Base-by-base conservation (phyloP, 2,888 invertebrate species). In the Melieria crassipennis region DNA sequence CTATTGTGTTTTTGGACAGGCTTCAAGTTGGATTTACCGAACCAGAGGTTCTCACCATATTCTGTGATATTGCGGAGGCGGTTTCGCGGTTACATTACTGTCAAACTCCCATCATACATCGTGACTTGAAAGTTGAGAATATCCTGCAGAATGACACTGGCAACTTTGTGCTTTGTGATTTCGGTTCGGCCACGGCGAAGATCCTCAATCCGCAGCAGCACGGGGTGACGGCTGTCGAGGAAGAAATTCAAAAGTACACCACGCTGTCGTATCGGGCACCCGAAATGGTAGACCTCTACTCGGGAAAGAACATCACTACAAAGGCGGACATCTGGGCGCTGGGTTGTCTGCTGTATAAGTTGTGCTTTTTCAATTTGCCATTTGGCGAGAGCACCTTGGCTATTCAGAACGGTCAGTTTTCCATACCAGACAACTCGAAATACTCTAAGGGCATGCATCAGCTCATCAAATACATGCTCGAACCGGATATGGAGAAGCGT, bases 341-440 rank as follows among this genome's bases (percentile, higher is more conserved):
- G 71, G 96, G 96, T 66, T 96, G 96, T 88, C 88, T 96, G 80
- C 88, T 96, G 64, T 96, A 95, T 86, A 95, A 95, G 85, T 88
- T 97, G 78, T 96, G 95, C 87, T 97, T 93, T 87, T 96, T 96
- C 86, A 90, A 92, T 52, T 88, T 96, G 82, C 97, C 96, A 65
- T 97, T 97, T 87, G 96, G 95, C 47, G 97, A 97, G 86, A 95
- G 95, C 82, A 92, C 94, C n/a, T 88, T 97, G 78, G 96, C 97
- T 66, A 97, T 97, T 83, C 95, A 96, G 86, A 94, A 93, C 85
- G 96, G 94, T 66, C 92, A 93, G 82, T 95, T 95, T 85, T 91
- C 91, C 77, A 93, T 96, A 87, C 96, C 96, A 68, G 93, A 94
- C 84, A 91, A 89, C 86, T 92, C 93, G 30, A 91, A 90, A 86